Base-by-base conservation (phyloP, 2,888 invertebrate species). In the Thereva unica region DNA sequence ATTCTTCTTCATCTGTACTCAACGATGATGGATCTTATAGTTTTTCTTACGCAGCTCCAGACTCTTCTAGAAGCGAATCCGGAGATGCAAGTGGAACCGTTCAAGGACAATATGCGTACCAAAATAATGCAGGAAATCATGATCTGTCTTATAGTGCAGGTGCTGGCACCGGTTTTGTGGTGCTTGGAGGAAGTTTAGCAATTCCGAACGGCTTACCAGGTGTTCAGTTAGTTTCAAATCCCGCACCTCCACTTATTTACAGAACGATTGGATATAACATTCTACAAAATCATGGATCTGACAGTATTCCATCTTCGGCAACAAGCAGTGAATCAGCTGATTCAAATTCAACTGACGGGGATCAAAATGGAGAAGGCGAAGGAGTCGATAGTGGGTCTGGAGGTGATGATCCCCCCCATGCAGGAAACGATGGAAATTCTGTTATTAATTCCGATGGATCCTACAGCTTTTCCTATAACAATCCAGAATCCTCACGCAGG, bases 141-240 rank as follows among this genome's bases (percentile, higher is more conserved):
- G 87, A 89, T 73, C 87, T 90, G 0, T 84, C 87, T 66, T 90
- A 87, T 77, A 85, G 87, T 69, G 90, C 90, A 9, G 90, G 89
- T 0, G 83, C 87, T 66, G 86, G 86, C 72, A 89, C 87, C 2
- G 42, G 42, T 8, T 8, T 42, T 42, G 74, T 76, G 45, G 75
- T 78, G 45, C 76, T 78, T 69, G 78, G 78, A 53, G 80, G 80
- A 50, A 78, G 76, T 71, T 75, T 80, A 70, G 74, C 77, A 10
- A 56, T 41, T 44, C 73, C 74, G 10, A 73, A 73, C 67, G 73
- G 73, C 8, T 53, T 72, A 23, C 2, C 23, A 2, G 23, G 23
- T 23, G 23, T 23, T 23, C 23, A 23, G 23, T 23, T 23, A 23
- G 23, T 23, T 23, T 23, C 23, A 23, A 23, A 23, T 23, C 23